Evolutionary conservation across 2,113 vertebrate genomes (phyloP).

Genomic region (Turnix velox): DNA sequence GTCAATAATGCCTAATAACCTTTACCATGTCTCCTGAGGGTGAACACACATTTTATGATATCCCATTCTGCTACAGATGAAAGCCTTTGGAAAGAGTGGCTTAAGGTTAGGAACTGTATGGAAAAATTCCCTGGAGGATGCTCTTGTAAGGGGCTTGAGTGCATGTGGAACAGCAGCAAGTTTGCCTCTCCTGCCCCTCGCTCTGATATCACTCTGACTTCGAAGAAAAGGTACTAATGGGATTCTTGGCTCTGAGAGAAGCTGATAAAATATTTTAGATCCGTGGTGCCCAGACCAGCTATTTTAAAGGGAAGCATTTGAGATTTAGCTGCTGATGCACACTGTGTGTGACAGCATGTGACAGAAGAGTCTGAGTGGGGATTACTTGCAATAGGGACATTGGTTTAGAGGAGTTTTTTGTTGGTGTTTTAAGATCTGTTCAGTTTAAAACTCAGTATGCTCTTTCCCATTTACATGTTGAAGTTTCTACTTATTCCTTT

Average conservation of each 20-base stretch:
- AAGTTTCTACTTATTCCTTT: neutral
- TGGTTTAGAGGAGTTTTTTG: rapidly evolving
- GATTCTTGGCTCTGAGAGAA: slow-evolving; percentile 9
- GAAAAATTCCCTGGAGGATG: slow-evolving; percentile 16
- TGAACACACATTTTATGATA: slow-evolving; percentile 54
- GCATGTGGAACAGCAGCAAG: neutral
- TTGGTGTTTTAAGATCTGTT: neutral
- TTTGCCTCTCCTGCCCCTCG: neutral
- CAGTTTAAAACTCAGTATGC: neutral
- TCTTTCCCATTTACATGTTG: neutral
- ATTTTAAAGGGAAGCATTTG: neutral
- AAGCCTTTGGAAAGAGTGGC: slow-evolving; percentile 51
- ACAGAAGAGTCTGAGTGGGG: neutral
- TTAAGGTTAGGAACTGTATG: slow-evolving; percentile 28
- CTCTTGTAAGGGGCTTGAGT: slow-evolving; percentile 1
- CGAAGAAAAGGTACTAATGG: slow-evolving; percentile 6
- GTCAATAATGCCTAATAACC: slow-evolving; percentile 68
- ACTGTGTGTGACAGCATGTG: neutral
- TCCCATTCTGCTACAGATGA: slow-evolving; percentile 19
- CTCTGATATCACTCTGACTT: neutral
- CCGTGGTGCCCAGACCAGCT: neutral
- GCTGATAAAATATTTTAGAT: neutral
- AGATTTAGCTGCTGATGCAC: neutral
- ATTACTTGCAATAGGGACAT: neutral
- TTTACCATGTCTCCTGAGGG: slow-evolving; percentile 57